These are phyloP conservation scores for Ophraella communa DNA, from an alignment of 2,888 invertebrate species.

Conservation along the genomic window DNA sequence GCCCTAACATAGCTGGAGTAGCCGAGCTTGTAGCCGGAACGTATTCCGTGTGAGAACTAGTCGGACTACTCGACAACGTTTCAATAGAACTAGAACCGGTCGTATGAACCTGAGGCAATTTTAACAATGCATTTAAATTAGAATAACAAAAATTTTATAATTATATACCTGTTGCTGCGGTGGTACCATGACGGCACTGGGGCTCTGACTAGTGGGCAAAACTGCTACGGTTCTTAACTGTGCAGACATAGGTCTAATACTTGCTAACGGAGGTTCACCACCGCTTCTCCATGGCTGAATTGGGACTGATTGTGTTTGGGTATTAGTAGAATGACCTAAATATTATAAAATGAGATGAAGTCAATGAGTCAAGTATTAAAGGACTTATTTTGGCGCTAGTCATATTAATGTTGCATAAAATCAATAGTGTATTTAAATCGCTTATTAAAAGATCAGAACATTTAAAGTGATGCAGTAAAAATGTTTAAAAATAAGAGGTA, in stretches of 20 bases:
- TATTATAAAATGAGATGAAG: not conserved
- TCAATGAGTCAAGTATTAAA: too few relatives aligned
- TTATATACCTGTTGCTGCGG: constrained; percentile 65
- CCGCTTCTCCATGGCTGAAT: constrained; percentile 72
- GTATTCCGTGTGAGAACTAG: constrained; percentile 80
- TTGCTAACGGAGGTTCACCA: constrained; percentile 86
- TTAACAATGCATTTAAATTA: not conserved
- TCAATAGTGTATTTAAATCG: too few relatives aligned
- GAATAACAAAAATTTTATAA: not conserved
- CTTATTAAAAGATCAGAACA: too few relatives aligned
- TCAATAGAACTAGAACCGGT: constrained; percentile 61
- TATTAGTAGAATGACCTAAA: constrained; percentile 56
- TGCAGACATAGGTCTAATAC: constrained; percentile 88
- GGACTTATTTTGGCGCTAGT: too few relatives aligned
- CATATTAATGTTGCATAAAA: too few relatives aligned
- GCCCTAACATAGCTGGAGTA: constrained; percentile 60
- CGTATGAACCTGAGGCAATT: constrained; percentile 59
- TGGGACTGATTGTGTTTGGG: constrained; percentile 63
- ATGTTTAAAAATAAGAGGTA: too few relatives aligned
- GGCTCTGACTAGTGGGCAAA: constrained; percentile 74
- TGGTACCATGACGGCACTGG: constrained; percentile 65
- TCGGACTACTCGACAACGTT: constrained; percentile 71
- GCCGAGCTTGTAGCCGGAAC: constrained; percentile 84
- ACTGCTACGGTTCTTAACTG: constrained; percentile 71
- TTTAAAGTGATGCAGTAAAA: too few relatives aligned